A percentile compares a stretch with the other conserved stretches of the same genome.
Conservation (phyloP, 2,797 vertebrate genomes). For the Melanotaenia nigrans region DNA sequence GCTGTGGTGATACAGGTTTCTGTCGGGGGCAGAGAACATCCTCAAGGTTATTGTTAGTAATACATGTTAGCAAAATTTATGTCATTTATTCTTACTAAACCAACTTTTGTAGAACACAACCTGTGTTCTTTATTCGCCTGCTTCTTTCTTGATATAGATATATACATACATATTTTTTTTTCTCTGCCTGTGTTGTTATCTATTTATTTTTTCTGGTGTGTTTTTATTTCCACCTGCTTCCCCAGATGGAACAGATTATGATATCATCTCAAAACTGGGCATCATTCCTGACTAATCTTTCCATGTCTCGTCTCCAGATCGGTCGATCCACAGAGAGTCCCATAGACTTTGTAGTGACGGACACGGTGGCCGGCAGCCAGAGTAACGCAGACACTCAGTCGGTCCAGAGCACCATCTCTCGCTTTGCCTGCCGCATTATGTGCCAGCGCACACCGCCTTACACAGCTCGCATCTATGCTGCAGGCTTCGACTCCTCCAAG, state of each 20-base stretch:
- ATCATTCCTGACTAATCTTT: not conserved
- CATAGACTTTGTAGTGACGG: conserved; percentile 99
- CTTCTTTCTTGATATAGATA: not conserved
- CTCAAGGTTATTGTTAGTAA: conserved; percentile 14
- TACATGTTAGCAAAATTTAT: not conserved
- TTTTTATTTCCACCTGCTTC: not conserved
- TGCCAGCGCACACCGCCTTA: conserved; percentile 96
- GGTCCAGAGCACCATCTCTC: conserved; percentile 97
- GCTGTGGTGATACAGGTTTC: conserved; percentile 5
- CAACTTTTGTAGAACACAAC: no score
- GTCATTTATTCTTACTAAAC: not conserved
- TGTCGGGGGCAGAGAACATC: conserved; percentile 15
- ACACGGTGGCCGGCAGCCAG: conserved; percentile 96
- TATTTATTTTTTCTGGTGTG: not conserved
- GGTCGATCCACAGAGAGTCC: conserved; percentile 97
- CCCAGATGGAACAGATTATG: not conserved
- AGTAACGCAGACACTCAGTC: conserved; percentile 95
- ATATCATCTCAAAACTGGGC: not conserved
- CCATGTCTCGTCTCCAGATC: conserved; percentile 81
- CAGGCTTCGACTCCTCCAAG: conserved; percentile 98
- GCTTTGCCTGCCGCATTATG: conserved; percentile 97
- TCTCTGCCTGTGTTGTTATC: not conserved
- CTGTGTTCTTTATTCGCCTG: rapidly evolving
- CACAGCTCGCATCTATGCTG: conserved; percentile 95
- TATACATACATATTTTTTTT: not conserved